Evolutionary conservation across 2,113 vertebrate species (phyloP).

Genomic region (Psophia crepitans): DNA sequence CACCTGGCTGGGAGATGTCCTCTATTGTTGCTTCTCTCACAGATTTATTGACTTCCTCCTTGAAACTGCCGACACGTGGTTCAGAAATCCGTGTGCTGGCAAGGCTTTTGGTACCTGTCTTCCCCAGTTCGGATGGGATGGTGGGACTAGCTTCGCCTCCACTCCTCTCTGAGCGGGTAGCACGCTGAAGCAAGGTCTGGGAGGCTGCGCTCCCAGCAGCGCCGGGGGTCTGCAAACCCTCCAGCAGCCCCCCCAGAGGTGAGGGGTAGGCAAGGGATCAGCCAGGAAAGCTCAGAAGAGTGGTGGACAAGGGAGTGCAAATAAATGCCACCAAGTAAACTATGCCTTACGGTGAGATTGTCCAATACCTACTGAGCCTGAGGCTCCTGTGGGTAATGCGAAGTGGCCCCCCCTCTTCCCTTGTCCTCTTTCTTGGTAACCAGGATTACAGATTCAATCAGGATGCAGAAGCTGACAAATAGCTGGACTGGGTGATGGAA

Average conservation of each 20-base stretch:
- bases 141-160: accelerated
- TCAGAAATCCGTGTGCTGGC: not conserved
- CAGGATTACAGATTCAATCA: slow-evolving; percentile 59
- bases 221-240: not conserved
- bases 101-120: accelerated
- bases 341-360: not conserved
- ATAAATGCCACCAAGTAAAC: not conserved
- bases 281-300: not conserved
- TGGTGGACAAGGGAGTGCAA: not conserved
- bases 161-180: not conserved
- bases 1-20: not conserved
- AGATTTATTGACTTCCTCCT: not conserved
- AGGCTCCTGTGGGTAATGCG: not conserved
- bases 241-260: not conserved
- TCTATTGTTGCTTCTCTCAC: not conserved
- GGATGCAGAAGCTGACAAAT: slow-evolving; percentile 66
- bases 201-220: not conserved
- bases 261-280: accelerated
- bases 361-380: accelerated
- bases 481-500: slow-evolving; percentile 67
- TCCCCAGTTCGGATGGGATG: accelerated
- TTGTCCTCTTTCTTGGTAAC: not conserved
- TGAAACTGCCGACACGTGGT: accelerated
- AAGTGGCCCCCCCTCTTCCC: not conserved
- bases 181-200: not conserved